Conservation (phyloP, 2,888 invertebrate genomes). For the Apomyelois bistriatella region DNA sequence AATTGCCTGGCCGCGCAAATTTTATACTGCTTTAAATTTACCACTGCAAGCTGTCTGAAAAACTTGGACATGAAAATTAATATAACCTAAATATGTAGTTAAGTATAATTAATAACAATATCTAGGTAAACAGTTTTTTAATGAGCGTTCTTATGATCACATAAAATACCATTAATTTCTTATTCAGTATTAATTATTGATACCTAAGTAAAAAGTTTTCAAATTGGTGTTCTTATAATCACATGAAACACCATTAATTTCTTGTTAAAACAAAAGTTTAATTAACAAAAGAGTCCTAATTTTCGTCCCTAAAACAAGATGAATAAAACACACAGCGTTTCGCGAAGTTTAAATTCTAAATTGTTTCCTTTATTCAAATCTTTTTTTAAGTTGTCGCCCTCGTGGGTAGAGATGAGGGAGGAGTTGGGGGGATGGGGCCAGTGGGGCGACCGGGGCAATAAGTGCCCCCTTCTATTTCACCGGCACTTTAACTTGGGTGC, state of each 20-base stretch:
- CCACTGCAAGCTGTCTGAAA: too few species aligned
- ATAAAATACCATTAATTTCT: background rate
- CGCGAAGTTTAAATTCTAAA: conserved; percentile 20
- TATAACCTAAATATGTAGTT: too few species aligned
- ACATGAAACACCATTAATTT: background rate
- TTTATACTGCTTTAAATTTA: too few species aligned
- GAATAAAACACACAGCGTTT: conserved; percentile 12
- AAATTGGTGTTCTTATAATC: too few species aligned
- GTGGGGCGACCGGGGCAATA: conserved; percentile 53
- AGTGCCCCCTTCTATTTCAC: conserved; percentile 74
- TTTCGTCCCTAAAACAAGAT: conserved; percentile 6
- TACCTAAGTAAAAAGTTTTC: too few species aligned
- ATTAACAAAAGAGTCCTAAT: conserved; percentile 12
- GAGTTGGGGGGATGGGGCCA: conserved; percentile 19
- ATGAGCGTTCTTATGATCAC: too few species aligned
- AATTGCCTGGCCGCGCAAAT: too few species aligned
- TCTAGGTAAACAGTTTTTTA: too few species aligned
- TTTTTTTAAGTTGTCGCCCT: conserved; percentile 37
- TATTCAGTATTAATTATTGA: too few species aligned
- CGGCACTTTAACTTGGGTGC: conserved; percentile 75
- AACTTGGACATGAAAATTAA: too few species aligned
- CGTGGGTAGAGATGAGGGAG: conserved; percentile 21
- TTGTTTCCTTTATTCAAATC: conserved; percentile 13
- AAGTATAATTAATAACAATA: too few species aligned
- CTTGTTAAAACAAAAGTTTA: background rate